Percentiles rank a stretch among this genome's conserved stretches.
Evolutionary conservation across 2,113 vertebrate genomes (phyloP).

Genomic region (Ancistrus triradiatus): DNA sequence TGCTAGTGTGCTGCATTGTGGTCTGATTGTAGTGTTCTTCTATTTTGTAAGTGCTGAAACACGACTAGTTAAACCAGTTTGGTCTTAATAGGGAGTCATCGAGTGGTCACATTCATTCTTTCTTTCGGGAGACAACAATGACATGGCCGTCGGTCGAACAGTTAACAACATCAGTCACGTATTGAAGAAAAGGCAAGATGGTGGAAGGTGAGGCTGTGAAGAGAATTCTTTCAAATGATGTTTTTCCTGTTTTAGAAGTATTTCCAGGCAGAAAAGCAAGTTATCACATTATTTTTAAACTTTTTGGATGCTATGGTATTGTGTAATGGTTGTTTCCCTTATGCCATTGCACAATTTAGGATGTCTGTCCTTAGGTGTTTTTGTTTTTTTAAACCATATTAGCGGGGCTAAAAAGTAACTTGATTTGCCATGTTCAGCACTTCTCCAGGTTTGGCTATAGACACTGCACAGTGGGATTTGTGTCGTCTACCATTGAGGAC

Average conservation of each 20-base stretch:
- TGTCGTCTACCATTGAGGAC: conserved; percentile 83
- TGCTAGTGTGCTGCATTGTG: background rate
- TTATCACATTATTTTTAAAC: too few relatives aligned
- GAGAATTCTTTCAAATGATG: background rate
- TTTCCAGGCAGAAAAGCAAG: too few relatives aligned
- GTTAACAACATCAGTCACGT: conserved; percentile 86
- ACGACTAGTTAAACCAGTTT: background rate
- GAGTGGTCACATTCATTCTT: conserved; percentile 86
- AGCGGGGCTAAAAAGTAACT: background rate
- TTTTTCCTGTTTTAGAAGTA: background rate
- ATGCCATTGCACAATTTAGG: too few relatives aligned
- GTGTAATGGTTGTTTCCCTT: too few relatives aligned
- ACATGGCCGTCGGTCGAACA: conserved; percentile 87
- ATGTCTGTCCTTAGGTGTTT: too few relatives aligned
- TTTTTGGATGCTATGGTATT: too few relatives aligned
- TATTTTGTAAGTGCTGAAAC: background rate
- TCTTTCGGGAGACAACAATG: conserved; percentile 89
- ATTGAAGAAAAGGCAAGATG: conserved; percentile 75
- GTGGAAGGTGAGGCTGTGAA: conserved; percentile 62
- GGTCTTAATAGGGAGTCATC: conserved; percentile 75
- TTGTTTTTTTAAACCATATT: too few relatives aligned
- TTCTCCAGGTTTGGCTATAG: conserved; percentile 75
- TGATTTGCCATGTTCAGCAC: conserved; percentile 50
- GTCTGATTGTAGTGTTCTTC: background rate
- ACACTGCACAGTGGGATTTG: conserved; percentile 86